Conservation (phyloP, 1,140 invertebrate species). For the Nasonia giraulti region DNA sequence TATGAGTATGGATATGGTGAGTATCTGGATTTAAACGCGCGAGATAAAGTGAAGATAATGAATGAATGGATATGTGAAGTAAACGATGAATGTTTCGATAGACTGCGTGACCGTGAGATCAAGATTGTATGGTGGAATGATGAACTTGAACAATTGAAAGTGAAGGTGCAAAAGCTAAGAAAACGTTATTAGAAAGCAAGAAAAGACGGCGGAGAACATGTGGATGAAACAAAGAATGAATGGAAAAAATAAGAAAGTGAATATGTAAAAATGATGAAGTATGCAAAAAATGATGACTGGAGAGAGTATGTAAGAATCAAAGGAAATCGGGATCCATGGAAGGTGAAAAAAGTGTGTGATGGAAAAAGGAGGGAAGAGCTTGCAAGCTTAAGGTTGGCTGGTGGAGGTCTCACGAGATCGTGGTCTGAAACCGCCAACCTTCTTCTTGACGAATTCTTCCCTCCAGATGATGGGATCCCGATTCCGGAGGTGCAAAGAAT, state of each 20-base stretch:
- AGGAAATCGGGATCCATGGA: background rate
- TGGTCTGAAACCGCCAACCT: background rate
- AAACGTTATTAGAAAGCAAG: background rate
- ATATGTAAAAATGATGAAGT: background rate
- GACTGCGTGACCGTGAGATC: background rate
- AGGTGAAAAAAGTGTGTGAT: background rate
- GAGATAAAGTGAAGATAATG: background rate
- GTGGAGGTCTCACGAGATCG: background rate
- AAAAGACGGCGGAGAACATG: too few relatives aligned
- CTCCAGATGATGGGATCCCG: background rate
- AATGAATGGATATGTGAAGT: background rate
- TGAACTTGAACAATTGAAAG: background rate
- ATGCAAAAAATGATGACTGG: constrained; percentile 12
- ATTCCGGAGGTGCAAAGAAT: background rate
- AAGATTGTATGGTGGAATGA: background rate
- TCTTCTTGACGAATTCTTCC: background rate
- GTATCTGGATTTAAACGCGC: background rate
- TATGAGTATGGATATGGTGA: background rate
- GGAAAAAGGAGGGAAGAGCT: background rate
- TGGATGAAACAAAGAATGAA: background rate
- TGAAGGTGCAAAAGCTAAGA: background rate
- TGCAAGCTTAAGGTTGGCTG: background rate
- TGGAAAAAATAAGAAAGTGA: background rate
- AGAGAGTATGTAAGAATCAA: background rate
- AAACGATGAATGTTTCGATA: background rate